phyloP scores from a whole-genome alignment of 2,888 invertebrate species.

The Zaprionus obscuricornis region DNA sequence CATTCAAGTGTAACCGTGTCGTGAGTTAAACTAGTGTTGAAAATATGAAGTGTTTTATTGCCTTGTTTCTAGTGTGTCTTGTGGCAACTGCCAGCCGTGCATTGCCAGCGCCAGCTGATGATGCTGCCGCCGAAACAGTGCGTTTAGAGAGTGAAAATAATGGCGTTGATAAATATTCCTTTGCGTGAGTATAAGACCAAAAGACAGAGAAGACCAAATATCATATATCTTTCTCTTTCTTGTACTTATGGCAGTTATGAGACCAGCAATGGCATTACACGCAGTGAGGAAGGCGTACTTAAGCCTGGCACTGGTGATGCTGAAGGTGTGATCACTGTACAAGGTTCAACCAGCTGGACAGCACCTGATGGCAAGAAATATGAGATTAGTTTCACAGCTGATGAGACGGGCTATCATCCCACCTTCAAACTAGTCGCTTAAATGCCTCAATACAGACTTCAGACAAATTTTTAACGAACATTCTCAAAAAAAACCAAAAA shows the following conservation, averaged over 20 bases:
- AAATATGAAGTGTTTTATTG: constrained; percentile 63
- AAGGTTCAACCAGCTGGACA: constrained; percentile 86
- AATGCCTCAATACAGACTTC: neutral
- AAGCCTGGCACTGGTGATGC: constrained; percentile 80
- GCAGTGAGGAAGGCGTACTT: constrained; percentile 82
- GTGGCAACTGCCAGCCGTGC: constrained; percentile 32
- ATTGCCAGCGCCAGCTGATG: constrained; percentile 59
- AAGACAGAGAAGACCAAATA: neutral
- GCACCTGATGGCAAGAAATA: constrained; percentile 84
- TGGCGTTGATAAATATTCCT: constrained; percentile 86
- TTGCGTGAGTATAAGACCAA: constrained; percentile 83
- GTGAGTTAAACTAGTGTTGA: too few species aligned
- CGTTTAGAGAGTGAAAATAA: constrained; percentile 84
- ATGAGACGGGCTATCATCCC: constrained; percentile 85
- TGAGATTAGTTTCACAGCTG: constrained; percentile 84
- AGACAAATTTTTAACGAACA: constrained; percentile 23
- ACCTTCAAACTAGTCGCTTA: constrained; percentile 73
- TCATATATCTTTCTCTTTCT: neutral
- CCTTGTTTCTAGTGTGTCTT: constrained; percentile 52
- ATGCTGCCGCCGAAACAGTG: constrained; percentile 67
- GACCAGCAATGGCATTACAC: constrained; percentile 84
- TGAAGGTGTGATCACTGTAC: constrained; percentile 85
- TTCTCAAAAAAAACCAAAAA: constrained; percentile 21
- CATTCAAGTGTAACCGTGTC: constrained; percentile 38
- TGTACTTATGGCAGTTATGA: too few species aligned